phyloP scores from a whole-genome alignment of 2,113 vertebrate species.

The Porphyrio hochstetteri region DNA sequence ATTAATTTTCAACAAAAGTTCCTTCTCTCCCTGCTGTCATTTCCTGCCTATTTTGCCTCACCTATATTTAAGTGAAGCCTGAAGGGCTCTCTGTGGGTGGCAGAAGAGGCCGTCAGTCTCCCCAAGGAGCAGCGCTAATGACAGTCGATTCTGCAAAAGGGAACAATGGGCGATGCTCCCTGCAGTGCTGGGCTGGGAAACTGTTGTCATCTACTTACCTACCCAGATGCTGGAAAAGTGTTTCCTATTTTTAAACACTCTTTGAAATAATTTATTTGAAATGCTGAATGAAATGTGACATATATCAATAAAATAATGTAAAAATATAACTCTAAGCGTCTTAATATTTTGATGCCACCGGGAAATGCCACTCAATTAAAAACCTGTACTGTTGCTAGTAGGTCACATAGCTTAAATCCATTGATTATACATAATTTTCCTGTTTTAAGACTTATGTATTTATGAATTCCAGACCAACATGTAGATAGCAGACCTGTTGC shows the following conservation, averaged over 20 bases:
- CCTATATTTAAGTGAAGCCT: background rate
- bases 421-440: background rate
- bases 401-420: background rate
- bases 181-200: background rate
- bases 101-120: background rate
- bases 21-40: background rate
- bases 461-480: background rate
- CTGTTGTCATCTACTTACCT: background rate
- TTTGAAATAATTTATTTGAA: background rate
- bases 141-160: background rate
- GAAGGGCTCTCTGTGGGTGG: background rate
- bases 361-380: background rate
- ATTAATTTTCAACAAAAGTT: background rate
- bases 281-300: background rate
- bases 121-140: background rate
- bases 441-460: background rate
- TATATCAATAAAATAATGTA: background rate
- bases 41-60: background rate
- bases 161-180: background rate
- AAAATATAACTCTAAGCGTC: background rate
- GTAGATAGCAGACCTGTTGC: background rate
- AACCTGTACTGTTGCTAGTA: background rate
- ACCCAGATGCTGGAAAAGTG: background rate
- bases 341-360: background rate
- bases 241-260: background rate